Conservation (phyloP, 2,888 invertebrate genomes). For the Hemaris fuciformis region DNA sequence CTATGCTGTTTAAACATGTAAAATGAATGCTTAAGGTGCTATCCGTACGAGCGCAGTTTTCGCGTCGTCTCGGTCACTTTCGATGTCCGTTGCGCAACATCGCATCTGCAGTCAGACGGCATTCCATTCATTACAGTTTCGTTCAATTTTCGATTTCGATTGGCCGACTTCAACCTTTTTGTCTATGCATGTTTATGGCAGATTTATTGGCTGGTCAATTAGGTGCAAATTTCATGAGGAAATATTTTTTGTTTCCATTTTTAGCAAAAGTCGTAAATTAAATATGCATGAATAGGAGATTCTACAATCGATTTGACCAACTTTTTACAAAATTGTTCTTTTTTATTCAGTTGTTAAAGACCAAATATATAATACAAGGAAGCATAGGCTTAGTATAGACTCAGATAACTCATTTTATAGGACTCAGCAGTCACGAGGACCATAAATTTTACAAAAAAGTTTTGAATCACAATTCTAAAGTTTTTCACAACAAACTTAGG, state of each 20-base stretch:
- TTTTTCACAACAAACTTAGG: no score
- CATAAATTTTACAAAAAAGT: no score
- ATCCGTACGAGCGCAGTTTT: constrained; percentile 42
- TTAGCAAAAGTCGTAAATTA: no score
- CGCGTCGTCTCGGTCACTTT: constrained; percentile 57
- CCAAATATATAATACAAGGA: no score
- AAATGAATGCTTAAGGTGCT: constrained; percentile 26
- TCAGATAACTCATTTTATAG: no score
- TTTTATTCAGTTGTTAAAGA: no score
- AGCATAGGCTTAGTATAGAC: no score
- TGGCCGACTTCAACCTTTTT: constrained; percentile 18
- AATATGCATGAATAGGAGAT: no score
- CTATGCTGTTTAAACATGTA: neutral
- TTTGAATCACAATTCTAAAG: no score
- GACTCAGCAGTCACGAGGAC: no score
- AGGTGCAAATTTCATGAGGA: neutral
- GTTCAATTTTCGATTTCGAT: constrained; percentile 35
- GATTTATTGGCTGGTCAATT: neutral
- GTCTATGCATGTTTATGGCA: neutral
- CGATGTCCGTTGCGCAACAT: constrained; percentile 54
- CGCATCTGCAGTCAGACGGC: constrained; percentile 40
- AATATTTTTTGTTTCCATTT: neutral
- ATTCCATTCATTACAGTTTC: constrained; percentile 39
- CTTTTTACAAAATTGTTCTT: no score
- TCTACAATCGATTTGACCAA: no score